Evolutionary conservation across 1,140 invertebrate species (phyloP), one percentile per base, ranked within the genome.

Genomic region (Pseudomyrmex gracilis): DNA sequence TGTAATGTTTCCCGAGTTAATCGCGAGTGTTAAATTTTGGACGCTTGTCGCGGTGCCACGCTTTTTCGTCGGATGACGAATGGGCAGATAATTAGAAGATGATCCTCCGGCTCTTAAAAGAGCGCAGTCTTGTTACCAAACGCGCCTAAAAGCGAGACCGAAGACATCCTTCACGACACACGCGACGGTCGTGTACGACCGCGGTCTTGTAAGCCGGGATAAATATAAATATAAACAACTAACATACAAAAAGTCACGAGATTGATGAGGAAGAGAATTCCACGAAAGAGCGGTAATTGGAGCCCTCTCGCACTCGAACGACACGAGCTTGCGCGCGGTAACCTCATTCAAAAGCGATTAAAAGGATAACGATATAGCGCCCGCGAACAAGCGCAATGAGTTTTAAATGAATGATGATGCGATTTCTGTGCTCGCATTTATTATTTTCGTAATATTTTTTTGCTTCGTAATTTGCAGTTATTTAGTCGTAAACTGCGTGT

Each of bases 221-320:
- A 89, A 91, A 89, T 90, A 91, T 92, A 92, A 91, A 92, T 87
- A 92, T 91, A 92, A 91, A 91, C 90, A 91, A 91, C 74, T 77
- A 83, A 34, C 57, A 83, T 58, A 68, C 58, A 73, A 73, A 88
- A 88, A 80, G 55, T 84, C 55, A 7, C 64, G 89, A 91, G 90
- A 90, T 91, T 91, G 84, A 91, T 90, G 91, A 88, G 88, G 70
- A 89, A 86, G 82, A 80, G 83, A 86, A 90, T 91, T 86, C 87
- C 82, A 61, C 47, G 49, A 43, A 85, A n/a, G n/a, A n/a, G n/a
- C n/a, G 86, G 78, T 91, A 91, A 91, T 91, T 91, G 90, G 82
- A 80, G 47, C 47, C 49, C 60, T 15, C 84, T 24, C 49, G 5
- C 12, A 34, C 53, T 66, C 53, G n/a, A 61, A 78, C 73, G 12